Evolutionary conservation across 2,113 vertebrate species (phyloP).

Genomic region (Psephotus haematonotus): DNA sequence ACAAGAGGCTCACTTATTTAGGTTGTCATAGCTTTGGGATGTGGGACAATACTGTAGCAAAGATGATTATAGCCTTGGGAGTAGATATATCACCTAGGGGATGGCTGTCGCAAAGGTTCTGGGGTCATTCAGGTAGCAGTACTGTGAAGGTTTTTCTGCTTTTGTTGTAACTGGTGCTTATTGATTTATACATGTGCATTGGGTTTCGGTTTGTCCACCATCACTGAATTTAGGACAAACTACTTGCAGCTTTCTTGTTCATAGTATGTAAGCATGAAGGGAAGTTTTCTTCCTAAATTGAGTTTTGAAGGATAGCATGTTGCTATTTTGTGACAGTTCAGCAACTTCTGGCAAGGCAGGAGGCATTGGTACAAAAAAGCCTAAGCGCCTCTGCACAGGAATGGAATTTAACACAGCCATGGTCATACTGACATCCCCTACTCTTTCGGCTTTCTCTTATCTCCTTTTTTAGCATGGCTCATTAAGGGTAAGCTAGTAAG

Average conservation of each 20-base stretch:
- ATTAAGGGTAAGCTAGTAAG: neutral
- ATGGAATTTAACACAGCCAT: neutral
- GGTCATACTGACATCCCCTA: neutral
- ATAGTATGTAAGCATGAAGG: neutral
- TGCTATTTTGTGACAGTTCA: neutral
- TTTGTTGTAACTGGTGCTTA: neutral
- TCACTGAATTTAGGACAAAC: neutral
- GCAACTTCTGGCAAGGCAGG: neutral
- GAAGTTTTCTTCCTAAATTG: too few species aligned
- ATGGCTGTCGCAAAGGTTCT: neutral
- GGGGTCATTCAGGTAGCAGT: neutral
- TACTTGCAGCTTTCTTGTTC: neutral
- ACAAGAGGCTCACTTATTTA: neutral
- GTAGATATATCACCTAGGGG: neutral
- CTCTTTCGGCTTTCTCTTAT: neutral
- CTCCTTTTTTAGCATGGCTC: neutral
- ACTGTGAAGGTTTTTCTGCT: neutral
- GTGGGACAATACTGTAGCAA: neutral
- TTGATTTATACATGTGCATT: neutral
- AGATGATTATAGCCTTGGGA: neutral
- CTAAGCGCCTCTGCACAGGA: neutral
- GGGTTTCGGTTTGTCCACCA: neutral
- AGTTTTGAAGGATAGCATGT: neutral
- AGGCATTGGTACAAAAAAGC: neutral
- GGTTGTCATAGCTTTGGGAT: neutral